phyloP scores from a whole-genome alignment of 2,888 invertebrate species.

The Sepiola atlantica region DNA sequence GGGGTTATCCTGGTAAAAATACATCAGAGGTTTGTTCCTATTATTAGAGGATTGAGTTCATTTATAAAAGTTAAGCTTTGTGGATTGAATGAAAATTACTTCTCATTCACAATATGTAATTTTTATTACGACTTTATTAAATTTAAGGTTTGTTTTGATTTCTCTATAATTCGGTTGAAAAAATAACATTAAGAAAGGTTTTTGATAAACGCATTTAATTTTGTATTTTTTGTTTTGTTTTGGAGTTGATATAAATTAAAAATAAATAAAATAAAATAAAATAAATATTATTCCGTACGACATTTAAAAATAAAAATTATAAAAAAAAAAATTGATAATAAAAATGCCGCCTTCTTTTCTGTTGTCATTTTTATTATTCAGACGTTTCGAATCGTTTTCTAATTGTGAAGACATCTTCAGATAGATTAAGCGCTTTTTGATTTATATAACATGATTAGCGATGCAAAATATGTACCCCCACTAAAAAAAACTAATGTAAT shows the following conservation, averaged over 20 bases:
- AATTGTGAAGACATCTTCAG: not conserved
- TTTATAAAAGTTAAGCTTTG: too few species aligned
- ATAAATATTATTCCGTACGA: not conserved
- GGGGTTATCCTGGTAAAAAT: not conserved
- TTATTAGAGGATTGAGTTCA: not conserved
- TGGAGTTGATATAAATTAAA: not conserved
- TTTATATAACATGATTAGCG: not conserved
- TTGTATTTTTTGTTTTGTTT: not conserved
- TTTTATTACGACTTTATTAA: not conserved
- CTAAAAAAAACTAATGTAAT: not conserved
- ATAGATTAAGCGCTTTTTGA: not conserved
- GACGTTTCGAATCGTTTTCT: not conserved
- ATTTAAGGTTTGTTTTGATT: conserved; percentile 32
- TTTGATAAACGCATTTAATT: not conserved
- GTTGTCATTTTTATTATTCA: not conserved
- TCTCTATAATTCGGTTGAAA: not conserved
- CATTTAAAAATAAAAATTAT: not conserved
- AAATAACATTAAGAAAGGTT: not conserved
- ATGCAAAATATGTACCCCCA: not conserved
- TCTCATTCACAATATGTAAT: not conserved
- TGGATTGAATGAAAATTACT: too few species aligned
- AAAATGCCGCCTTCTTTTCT: not conserved
- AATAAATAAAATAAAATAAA: not conserved
- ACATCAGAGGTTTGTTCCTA: not conserved
- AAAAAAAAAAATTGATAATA: not conserved